Evolutionary conservation across 2,797 vertebrate genomes (phyloP), one percentile per base, ranked within the genome.

Genomic region (Monodelphis domestica): DNA sequence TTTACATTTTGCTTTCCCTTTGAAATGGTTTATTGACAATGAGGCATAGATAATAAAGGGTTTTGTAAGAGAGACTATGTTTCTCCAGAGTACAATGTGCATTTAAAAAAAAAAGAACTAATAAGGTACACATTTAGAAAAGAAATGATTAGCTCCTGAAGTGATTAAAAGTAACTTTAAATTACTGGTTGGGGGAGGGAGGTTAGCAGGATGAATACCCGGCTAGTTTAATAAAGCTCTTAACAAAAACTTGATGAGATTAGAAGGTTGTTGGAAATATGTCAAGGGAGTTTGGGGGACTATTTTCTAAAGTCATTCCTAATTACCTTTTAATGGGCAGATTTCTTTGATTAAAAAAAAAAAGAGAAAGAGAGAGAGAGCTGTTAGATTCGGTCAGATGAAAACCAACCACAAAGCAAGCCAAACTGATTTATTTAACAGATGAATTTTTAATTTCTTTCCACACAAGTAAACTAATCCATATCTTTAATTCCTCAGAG

Each of bases 391-490:
- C 91, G 7, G 88, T 53, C 92, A 88, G 53, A 96, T 92, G 59
- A 96, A 97, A 95, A 54, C 0, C 12, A 95, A 51, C 38, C 70
- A 96, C 63, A 92, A 92, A 97, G 17, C 90, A 96, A 87, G 93
- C 51, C 90, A 87, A 90, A 92, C n/a, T 93, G 52, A 54, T 93
- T 96, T 97, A 87, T 95, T 94, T 94, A 95, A 95, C 26, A 95
- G 53, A 95, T 95, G 51, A 50, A 63, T 90, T 91, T 97, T 95
- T 94, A 97, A 95, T 95, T 96, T 96, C 33, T 94, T 53, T 93
- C 24, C 93, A 51, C 92, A 91, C 55, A 94, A 94, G 96, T 95
- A 97, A 94, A 96, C 70, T 88, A 90, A 95, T 91, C 90, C 90
- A n/a, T 4, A 12, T 38, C 17, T 89, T 94, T 96, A 94, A 91